Percentiles rank a stretch among this genome's conserved stretches.
Evolutionary conservation across 1,140 invertebrate genomes (phyloP).

Genomic region (Phortica variegata): DNA sequence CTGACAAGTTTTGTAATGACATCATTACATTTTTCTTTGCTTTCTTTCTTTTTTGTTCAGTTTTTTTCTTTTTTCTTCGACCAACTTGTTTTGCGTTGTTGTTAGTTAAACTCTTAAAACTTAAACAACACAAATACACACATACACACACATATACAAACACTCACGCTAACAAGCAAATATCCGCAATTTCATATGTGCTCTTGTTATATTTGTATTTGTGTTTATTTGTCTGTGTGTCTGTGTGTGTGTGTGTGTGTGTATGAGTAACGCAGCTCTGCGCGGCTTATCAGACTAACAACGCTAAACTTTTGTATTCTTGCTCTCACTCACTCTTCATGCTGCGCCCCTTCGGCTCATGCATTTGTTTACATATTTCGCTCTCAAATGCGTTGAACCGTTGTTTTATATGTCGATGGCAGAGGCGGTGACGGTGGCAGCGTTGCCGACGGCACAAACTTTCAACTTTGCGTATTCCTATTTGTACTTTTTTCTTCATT

Average conservation of each 20-base stretch:
- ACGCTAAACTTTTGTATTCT: slow-evolving; percentile 33
- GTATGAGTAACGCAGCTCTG: too few species aligned
- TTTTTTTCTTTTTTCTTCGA: slow-evolving; percentile 28
- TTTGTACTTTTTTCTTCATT: background rate
- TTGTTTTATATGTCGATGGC: too few species aligned
- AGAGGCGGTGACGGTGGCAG: too few species aligned
- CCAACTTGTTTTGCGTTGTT: slow-evolving; percentile 52
- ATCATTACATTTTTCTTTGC: slow-evolving; percentile 15
- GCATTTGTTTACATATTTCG: slow-evolving; percentile 49
- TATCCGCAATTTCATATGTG: too few species aligned
- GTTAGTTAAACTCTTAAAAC: slow-evolving; percentile 53
- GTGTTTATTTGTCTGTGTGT: too few species aligned
- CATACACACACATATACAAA: background rate
- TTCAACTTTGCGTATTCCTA: background rate
- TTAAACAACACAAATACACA: slow-evolving; percentile 22
- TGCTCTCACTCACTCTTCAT: too few species aligned
- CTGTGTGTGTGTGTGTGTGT: too few species aligned
- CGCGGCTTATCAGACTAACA: slow-evolving; percentile 46
- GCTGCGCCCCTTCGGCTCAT: too few species aligned
- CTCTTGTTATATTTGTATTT: slow-evolving; percentile 11
- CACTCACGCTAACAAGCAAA: slow-evolving; percentile 5
- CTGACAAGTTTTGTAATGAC: background rate
- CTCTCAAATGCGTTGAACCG: too few species aligned
- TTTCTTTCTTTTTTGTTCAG: slow-evolving; percentile 13
- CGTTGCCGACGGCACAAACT: too few species aligned